Evolutionary conservation across 2,888 invertebrate species (phyloP).

Genomic region (Pristionchus japonicus): DNA sequence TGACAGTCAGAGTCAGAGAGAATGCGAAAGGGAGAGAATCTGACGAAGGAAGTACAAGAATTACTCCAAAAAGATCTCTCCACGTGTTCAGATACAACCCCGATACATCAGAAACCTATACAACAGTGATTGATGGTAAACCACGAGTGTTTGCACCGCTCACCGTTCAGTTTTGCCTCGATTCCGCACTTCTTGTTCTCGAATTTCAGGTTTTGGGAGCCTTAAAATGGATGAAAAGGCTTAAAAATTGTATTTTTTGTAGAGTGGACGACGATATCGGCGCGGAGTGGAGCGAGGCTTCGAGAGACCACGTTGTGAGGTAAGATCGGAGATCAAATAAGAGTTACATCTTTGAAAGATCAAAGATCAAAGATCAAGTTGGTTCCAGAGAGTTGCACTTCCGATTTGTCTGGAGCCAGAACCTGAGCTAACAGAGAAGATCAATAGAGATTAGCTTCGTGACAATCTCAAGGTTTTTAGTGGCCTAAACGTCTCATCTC

Average conservation of each 20-base stretch:
- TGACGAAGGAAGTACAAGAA: too few relatives aligned
- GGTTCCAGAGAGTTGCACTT: background rate
- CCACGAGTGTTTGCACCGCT: background rate
- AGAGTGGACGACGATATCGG: conserved; percentile 27
- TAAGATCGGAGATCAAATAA: background rate
- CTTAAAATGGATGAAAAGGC: too few relatives aligned
- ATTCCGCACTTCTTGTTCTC: background rate
- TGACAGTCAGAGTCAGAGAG: too few relatives aligned
- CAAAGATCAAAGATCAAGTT: background rate
- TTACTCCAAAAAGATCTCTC: background rate
- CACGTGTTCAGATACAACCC: background rate
- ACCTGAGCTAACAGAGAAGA: background rate
- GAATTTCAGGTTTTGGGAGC: background rate
- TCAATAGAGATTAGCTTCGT: background rate
- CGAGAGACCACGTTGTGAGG: conserved; percentile 41
- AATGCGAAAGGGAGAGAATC: too few relatives aligned
- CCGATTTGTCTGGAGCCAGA: background rate
- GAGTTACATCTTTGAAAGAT: too few relatives aligned
- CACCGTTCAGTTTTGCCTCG: background rate
- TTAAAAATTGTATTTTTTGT: background rate
- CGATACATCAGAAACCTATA: background rate
- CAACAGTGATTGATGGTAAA: background rate
- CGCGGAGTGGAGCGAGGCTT: conserved; percentile 4
- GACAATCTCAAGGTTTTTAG: background rate
- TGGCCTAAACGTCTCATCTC: too few relatives aligned